Percentiles rank a stretch among this genome's conserved stretches.
phyloP scores from a whole-genome alignment of 2,888 invertebrate genomes.

The Torymus tubicola region DNA sequence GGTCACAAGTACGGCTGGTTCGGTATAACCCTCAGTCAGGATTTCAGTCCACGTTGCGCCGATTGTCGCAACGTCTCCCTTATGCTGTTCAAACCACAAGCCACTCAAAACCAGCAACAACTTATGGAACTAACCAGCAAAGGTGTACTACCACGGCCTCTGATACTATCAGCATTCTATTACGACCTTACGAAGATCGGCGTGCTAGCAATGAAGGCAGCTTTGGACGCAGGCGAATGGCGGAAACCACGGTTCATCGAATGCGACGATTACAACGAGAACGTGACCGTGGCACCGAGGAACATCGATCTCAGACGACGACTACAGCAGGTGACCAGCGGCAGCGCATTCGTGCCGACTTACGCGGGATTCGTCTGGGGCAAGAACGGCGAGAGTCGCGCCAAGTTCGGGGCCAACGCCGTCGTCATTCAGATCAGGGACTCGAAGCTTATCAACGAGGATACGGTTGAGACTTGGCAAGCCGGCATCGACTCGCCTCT shows the following conservation, averaged over 20 bases:
- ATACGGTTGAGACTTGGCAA: slow-evolving; percentile 86
- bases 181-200: slow-evolving; percentile 83
- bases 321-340: slow-evolving; percentile 50
- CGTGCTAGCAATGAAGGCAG: slow-evolving; percentile 69
- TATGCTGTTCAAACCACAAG: slow-evolving; percentile 85
- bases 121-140: slow-evolving; percentile 62
- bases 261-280: slow-evolving; percentile 88
- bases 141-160: slow-evolving; percentile 65
- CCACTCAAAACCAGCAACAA: slow-evolving; percentile 82
- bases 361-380: slow-evolving; percentile 69
- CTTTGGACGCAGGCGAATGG: slow-evolving; percentile 81
- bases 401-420: slow-evolving; percentile 67
- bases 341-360: slow-evolving; percentile 62
- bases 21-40: slow-evolving; percentile 86
- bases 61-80: slow-evolving; percentile 87
- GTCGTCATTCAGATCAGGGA: slow-evolving; percentile 82
- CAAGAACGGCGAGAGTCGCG: slow-evolving; percentile 69
- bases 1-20: slow-evolving; percentile 93
- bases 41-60: slow-evolving; percentile 83
- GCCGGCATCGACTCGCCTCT: slow-evolving; percentile 85
- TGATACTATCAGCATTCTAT: slow-evolving; percentile 83
- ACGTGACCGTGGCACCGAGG: slow-evolving; percentile 62
- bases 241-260: slow-evolving; percentile 83
- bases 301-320: slow-evolving; percentile 34
- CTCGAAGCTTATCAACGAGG: slow-evolving; percentile 85